Conservation (phyloP, 2,113 vertebrate genomes). For the Xyliphius kryptos region DNA sequence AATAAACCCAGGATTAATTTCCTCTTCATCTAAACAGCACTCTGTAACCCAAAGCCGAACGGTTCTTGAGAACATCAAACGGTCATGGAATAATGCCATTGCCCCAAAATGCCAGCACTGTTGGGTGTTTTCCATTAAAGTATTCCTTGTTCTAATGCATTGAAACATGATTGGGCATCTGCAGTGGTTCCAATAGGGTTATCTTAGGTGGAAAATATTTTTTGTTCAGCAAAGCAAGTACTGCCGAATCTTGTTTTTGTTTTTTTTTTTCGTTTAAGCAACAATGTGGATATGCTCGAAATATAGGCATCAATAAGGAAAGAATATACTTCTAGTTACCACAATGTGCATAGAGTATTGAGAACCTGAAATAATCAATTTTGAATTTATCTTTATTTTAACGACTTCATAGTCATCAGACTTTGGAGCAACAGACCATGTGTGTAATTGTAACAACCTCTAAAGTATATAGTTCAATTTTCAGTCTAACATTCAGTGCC, state of each 20-base stretch:
- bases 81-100: slow-evolving; percentile 50
- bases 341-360: not conserved
- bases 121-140: slow-evolving; percentile 12
- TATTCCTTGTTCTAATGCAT: slow-evolving; percentile 3
- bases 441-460: not conserved
- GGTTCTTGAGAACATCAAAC: slow-evolving; percentile 42
- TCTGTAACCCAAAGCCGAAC: slow-evolving; percentile 25
- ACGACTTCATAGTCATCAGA: too few species aligned
- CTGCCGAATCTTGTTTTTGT: not conserved
- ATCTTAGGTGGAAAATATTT: slow-evolving; percentile 47
- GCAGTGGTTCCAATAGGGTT: slow-evolving; percentile 47
- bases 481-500: slow-evolving; percentile 24
- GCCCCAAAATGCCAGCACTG: slow-evolving; percentile 43
- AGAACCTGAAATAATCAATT: too few species aligned
- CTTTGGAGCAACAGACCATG: not conserved
- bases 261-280: too few species aligned
- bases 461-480: slow-evolving; percentile 2
- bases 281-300: not conserved
- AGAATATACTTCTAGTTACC: not conserved
- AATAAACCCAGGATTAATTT: slow-evolving; percentile 39
- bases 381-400: too few species aligned
- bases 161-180: slow-evolving; percentile 43
- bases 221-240: slow-evolving; percentile 45
- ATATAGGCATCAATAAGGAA: not conserved
- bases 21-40: slow-evolving; percentile 10